These are phyloP conservation scores for Saccopteryx leptura DNA, from an alignment of 2,113 vertebrate genomes.

Conservation along the genomic window DNA sequence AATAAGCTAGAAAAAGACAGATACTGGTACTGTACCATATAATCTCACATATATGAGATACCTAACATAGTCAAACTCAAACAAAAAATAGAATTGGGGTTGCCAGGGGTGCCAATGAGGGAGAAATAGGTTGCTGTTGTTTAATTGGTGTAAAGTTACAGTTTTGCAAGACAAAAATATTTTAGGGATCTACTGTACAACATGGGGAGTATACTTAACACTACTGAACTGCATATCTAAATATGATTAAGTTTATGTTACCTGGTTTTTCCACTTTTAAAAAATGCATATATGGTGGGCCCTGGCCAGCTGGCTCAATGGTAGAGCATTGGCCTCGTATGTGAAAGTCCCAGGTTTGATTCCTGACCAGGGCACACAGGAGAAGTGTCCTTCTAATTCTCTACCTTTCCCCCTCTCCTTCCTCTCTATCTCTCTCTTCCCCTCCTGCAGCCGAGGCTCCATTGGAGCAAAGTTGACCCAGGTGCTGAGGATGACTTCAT, in stretches of 20 bases:
- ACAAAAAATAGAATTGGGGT: not conserved
- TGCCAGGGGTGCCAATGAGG: not conserved
- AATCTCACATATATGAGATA: too few relatives aligned
- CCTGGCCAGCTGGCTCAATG: too few relatives aligned
- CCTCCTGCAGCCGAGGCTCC: too few relatives aligned
- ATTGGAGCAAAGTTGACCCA: too few relatives aligned
- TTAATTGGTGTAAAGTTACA: not conserved
- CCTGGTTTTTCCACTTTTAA: not conserved
- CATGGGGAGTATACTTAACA: not conserved
- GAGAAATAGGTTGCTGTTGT: not conserved
- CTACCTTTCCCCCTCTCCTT: too few relatives aligned
- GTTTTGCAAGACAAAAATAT: not conserved
- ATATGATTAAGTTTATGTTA: not conserved
- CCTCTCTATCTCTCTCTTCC: too few relatives aligned
- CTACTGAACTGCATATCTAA: not conserved
- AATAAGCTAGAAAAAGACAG: not conserved
- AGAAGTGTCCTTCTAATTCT: too few relatives aligned
- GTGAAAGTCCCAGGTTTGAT: too few relatives aligned
- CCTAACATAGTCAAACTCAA: not conserved
- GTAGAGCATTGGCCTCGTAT: too few relatives aligned
- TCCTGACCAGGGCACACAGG: too few relatives aligned
- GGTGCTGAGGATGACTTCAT: too few relatives aligned
- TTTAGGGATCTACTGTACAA: not conserved
- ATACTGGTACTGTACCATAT: too few relatives aligned
- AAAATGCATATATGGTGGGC: not conserved